Percentiles rank a stretch among this genome's conserved stretches.
Conservation (phyloP, 1,140 invertebrate genomes). For the Ectropis grisescens region DNA sequence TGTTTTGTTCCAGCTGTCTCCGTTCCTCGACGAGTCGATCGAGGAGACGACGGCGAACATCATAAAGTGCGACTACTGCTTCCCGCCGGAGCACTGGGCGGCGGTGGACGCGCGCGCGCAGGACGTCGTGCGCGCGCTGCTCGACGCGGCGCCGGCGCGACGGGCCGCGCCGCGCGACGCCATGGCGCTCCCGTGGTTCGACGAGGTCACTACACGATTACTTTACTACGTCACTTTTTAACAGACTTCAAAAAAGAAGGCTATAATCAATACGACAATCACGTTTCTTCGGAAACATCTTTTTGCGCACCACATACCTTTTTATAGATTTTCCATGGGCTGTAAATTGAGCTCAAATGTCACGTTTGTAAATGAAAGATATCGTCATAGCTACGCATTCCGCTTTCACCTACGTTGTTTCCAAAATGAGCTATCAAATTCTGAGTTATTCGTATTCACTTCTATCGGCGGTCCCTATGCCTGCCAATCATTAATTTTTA, state of each 20-base stretch:
- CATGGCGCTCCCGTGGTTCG: conserved; percentile 73
- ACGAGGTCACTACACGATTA: conserved; percentile 45
- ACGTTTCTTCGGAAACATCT: too few relatives aligned
- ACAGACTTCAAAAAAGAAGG: neutral
- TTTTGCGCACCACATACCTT: too few relatives aligned
- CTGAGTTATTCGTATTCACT: too few relatives aligned
- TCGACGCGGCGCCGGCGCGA: conserved; percentile 73
- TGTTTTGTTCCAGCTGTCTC: conserved; percentile 73
- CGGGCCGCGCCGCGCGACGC: conserved; percentile 70
- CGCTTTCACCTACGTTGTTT: too few relatives aligned
- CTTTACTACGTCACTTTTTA: neutral
- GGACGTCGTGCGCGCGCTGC: conserved; percentile 74
- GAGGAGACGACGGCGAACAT: conserved; percentile 89
- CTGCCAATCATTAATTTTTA: too few relatives aligned
- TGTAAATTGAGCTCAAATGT: too few relatives aligned
- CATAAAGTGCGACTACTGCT: conserved; percentile 85
- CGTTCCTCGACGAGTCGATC: conserved; percentile 85
- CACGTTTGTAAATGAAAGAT: too few relatives aligned
- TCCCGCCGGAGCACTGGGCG: conserved; percentile 85
- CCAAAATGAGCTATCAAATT: too few relatives aligned
- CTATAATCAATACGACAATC: too few relatives aligned
- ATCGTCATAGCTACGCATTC: too few relatives aligned
- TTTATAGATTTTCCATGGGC: too few relatives aligned
- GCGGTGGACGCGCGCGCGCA: conserved; percentile 80
- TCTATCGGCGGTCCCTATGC: too few relatives aligned